Conservation (phyloP, 2,888 invertebrate genomes). For the Polyommatus icarus region DNA sequence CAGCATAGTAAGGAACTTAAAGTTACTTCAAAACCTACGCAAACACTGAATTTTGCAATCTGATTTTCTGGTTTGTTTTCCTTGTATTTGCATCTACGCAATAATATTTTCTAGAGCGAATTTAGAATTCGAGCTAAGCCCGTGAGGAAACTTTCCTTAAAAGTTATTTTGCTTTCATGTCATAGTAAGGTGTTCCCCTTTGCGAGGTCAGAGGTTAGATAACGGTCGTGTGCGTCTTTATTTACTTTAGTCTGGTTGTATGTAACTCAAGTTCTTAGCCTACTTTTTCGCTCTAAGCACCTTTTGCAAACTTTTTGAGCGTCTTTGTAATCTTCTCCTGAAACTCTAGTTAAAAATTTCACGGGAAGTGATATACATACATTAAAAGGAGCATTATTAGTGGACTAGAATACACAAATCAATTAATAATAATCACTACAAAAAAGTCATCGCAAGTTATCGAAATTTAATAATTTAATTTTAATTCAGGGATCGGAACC, state of each 20-base stretch:
- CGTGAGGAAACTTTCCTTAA: background rate
- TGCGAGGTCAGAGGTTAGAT: background rate
- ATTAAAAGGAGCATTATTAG: too few species aligned
- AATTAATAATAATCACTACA: too few species aligned
- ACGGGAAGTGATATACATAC: too few species aligned
- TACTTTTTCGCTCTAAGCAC: background rate
- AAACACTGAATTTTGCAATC: background rate
- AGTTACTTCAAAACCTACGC: background rate
- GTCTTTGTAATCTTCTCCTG: background rate
- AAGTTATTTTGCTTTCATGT: slow-evolving; percentile 1
- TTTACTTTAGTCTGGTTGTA: background rate
- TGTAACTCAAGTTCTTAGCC: background rate
- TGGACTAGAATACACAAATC: too few species aligned
- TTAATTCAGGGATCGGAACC: too few species aligned
- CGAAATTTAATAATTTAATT: too few species aligned
- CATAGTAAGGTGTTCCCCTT: background rate
- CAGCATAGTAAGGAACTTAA: too few species aligned
- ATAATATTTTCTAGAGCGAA: background rate
- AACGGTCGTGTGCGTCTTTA: background rate
- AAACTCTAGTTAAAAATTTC: background rate
- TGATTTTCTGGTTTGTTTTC: background rate
- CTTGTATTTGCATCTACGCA: background rate
- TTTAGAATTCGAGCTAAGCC: background rate
- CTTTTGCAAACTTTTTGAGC: background rate
- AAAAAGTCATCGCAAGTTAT: too few species aligned